phyloP scores from a whole-genome alignment of 2,888 invertebrate genomes.

The Dendrolimus pini region DNA sequence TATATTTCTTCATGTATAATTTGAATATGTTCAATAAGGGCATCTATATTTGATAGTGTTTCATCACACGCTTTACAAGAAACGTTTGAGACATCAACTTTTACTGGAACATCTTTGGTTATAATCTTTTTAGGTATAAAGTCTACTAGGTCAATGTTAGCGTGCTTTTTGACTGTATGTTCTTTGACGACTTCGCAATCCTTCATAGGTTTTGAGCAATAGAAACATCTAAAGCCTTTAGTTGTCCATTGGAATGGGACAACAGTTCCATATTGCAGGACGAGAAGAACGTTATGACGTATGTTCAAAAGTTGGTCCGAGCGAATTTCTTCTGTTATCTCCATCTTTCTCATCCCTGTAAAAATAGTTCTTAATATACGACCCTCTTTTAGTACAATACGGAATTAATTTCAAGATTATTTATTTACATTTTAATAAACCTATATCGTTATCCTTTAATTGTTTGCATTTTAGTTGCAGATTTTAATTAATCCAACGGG shows the following conservation, averaged over 20 bases:
- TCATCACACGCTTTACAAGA: slow-evolving; percentile 39
- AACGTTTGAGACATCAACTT: slow-evolving; percentile 42
- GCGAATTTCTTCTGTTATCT: slow-evolving; percentile 19
- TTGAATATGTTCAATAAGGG: slow-evolving; percentile 38
- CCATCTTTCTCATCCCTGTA: slow-evolving; percentile 39
- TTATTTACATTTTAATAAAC: too few species aligned
- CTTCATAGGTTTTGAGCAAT: slow-evolving; percentile 42
- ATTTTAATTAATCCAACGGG: too few species aligned
- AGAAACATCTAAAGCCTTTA: slow-evolving; percentile 51
- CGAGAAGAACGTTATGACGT: slow-evolving; percentile 37
- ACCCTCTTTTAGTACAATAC: background rate
- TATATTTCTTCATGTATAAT: slow-evolving; percentile 25
- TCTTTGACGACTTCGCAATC: slow-evolving; percentile 39
- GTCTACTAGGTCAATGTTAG: slow-evolving; percentile 23
- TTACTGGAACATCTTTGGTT: slow-evolving; percentile 51
- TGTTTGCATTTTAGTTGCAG: too few species aligned
- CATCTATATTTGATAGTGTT: slow-evolving; percentile 27
- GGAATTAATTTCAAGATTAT: too few species aligned
- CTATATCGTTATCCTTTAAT: too few species aligned
- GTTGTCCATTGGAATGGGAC: slow-evolving; percentile 55
- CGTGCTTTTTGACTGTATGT: slow-evolving; percentile 36
- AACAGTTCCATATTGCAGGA: slow-evolving; percentile 46
- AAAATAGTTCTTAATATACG: slow-evolving; percentile 34
- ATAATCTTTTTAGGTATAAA: slow-evolving; percentile 42
- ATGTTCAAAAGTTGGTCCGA: slow-evolving; percentile 37